Conservation (phyloP, 2,888 invertebrate genomes). For the Dicyrtoma fusca region DNA sequence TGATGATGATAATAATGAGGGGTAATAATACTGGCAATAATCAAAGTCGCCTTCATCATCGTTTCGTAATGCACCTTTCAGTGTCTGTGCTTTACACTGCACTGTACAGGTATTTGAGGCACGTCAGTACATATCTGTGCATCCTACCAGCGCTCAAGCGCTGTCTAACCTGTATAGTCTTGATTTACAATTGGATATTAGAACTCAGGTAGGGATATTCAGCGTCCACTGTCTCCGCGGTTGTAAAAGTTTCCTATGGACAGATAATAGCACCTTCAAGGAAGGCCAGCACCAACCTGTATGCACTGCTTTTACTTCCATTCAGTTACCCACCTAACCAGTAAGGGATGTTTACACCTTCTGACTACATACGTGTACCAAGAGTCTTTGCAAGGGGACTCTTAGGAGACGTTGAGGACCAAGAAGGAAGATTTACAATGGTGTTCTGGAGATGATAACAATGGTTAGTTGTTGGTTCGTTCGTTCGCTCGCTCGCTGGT, state of each 20-base stretch:
- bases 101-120: neutral
- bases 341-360: too few species aligned
- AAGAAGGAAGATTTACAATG: constrained; percentile 38
- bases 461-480: constrained; percentile 6
- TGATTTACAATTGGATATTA: neutral
- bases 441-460: constrained; percentile 21
- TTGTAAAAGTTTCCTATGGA: too few species aligned
- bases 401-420: neutral
- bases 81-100: too few species aligned
- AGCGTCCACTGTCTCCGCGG: neutral
- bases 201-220: neutral
- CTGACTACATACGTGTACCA: too few species aligned
- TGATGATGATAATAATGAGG: constrained; percentile 41
- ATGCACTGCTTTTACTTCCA: too few species aligned
- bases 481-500: constrained; percentile 7
- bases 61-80: constrained; percentile 2
- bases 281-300: too few species aligned
- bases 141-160: too few species aligned
- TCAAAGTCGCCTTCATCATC: constrained; percentile 35
- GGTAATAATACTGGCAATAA: constrained; percentile 38
- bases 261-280: too few species aligned
- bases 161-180: neutral
- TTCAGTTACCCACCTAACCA: too few species aligned
- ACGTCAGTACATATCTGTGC: neutral
- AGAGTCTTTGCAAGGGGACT: neutral